Evolutionary conservation across 2,113 vertebrate genomes (phyloP).

Genomic region (Poeciliopsis prolifica): DNA sequence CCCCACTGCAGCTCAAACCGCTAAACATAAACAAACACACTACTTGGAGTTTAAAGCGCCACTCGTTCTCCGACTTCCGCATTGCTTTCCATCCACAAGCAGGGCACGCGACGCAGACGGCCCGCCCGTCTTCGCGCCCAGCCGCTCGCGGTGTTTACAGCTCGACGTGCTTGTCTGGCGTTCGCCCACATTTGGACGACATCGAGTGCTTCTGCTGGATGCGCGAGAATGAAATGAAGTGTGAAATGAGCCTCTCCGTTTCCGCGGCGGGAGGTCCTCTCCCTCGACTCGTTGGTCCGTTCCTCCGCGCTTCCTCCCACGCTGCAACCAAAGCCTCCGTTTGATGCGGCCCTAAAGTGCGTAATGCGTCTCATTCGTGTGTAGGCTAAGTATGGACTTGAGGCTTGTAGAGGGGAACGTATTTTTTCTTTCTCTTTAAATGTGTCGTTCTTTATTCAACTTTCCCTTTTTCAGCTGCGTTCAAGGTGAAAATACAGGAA

Average conservation of each 20-base stretch:
- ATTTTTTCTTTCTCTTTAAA: background rate
- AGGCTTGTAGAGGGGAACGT: background rate
- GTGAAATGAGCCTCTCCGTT: slow-evolving; percentile 83
- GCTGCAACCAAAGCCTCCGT: slow-evolving; percentile 25
- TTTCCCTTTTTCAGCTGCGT: no score
- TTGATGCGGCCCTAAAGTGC: slow-evolving; percentile 13
- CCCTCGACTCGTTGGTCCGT: slow-evolving; percentile 39
- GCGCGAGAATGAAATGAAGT: slow-evolving; percentile 82
- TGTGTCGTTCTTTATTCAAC: background rate
- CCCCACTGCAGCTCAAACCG: background rate
- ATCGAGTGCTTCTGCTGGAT: slow-evolving; percentile 65
- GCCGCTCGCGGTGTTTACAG: slow-evolving; percentile 13
- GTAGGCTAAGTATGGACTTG: background rate
- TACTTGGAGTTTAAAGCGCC: background rate
- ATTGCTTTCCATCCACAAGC: background rate
- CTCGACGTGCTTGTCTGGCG: slow-evolving; percentile 7
- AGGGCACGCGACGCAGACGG: background rate
- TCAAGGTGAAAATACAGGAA: no score
- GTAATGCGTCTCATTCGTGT: slow-evolving; percentile 18
- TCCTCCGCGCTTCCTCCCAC: slow-evolving; percentile 31
- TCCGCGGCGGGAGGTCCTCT: slow-evolving; percentile 70
- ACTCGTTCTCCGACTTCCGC: background rate
- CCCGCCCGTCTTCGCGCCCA: slow-evolving; percentile 7
- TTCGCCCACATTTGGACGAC: slow-evolving; percentile 29
- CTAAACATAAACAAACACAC: background rate